Evolutionary conservation across 2,888 invertebrate genomes (phyloP).

Genomic region (Pheosia tremula): DNA sequence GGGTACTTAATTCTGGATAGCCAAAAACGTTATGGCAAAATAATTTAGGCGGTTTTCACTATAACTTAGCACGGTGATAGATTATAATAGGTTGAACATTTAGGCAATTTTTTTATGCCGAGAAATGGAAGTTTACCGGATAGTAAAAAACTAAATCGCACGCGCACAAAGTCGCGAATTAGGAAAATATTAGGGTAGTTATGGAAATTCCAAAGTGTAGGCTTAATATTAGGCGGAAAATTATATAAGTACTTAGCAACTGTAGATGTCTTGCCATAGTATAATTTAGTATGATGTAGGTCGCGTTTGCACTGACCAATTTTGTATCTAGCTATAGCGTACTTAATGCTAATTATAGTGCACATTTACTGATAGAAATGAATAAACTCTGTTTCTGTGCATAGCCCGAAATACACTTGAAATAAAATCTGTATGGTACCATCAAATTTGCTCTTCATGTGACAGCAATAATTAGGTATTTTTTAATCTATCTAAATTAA

Average conservation of each 20-base stretch:
- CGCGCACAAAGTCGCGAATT: too few relatives aligned
- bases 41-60: too few relatives aligned
- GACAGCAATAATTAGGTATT: background rate
- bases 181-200: background rate
- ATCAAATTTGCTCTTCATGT: background rate
- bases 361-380: conserved; percentile 24
- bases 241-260: conserved; percentile 9
- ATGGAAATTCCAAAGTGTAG: background rate
- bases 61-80: too few relatives aligned
- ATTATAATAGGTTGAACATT: too few relatives aligned
- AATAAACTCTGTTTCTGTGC: conserved; percentile 15
- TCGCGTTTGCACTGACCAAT: conserved; percentile 44
- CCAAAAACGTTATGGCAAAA: too few relatives aligned
- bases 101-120: too few relatives aligned
- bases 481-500: background rate
- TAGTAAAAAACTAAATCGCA: too few relatives aligned
- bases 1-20: too few relatives aligned
- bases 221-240: background rate
- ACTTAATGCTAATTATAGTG: conserved; percentile 40
- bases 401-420: background rate
- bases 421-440: background rate
- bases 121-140: too few relatives aligned
- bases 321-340: conserved; percentile 41
- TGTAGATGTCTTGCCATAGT: conserved; percentile 32
- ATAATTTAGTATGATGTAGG: conserved; percentile 38